These are phyloP conservation scores for Emys orbicularis DNA, from an alignment of 2,797 vertebrate species.

Conservation along the genomic window DNA sequence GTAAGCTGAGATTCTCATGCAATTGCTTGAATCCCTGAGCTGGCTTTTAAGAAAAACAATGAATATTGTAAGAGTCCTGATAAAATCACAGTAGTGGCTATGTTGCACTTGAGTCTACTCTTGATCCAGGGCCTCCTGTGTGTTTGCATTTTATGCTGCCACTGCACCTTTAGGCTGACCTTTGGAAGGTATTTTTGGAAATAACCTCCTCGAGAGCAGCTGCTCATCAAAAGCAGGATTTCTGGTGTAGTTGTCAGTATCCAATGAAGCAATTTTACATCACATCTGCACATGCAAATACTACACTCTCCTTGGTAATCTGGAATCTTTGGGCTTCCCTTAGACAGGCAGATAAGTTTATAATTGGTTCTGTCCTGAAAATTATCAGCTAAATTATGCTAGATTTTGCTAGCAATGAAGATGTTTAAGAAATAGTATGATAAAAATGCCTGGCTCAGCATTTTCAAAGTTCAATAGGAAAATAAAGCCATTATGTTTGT, in stretches of 20 bases:
- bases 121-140: constrained; percentile 38
- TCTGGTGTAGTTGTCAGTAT: not conserved
- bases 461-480: not conserved
- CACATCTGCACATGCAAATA: not conserved
- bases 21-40: not conserved
- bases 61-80: not conserved
- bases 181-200: constrained; percentile 47
- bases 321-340: constrained; percentile 12
- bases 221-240: constrained; percentile 52
- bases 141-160: constrained; percentile 25
- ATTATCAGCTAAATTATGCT: not conserved
- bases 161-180: not conserved
- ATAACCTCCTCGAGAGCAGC: constrained; percentile 33
- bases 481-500: not conserved
- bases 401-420: constrained; percentile 5
- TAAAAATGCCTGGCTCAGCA: not conserved
- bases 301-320: not conserved
- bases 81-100: not conserved
- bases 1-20: not conserved
- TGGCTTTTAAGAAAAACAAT: not conserved
- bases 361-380: not conserved
- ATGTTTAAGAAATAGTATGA: not conserved
- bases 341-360: constrained; percentile 5
- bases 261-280: constrained; percentile 39
- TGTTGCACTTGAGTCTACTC: constrained; percentile 9